Conservation (phyloP, 2,888 invertebrate species). For the Aphodius granarius region DNA sequence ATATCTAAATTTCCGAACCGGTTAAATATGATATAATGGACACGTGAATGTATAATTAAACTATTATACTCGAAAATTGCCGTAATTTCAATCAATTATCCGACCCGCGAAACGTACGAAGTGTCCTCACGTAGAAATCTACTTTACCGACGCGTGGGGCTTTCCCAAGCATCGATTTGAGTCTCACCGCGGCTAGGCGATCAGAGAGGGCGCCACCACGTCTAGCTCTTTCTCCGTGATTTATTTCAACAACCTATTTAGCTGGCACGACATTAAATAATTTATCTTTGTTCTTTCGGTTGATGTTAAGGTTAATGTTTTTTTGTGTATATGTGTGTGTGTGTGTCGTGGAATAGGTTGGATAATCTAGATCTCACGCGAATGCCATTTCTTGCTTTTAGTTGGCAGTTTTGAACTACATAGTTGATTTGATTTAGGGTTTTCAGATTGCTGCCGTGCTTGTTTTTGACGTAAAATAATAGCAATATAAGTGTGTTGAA, state of each 20-base stretch:
- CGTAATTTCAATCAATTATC: conserved; percentile 53
- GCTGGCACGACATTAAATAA: neutral
- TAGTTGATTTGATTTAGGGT: neutral
- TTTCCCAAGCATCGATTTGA: neutral
- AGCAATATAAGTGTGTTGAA: no score
- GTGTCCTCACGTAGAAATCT: conserved; percentile 20
- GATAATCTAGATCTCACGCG: neutral
- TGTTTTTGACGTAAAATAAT: no score
- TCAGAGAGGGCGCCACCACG: conserved; percentile 14
- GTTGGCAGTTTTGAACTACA: no score
- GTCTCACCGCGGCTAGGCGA: neutral
- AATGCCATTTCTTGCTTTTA: neutral
- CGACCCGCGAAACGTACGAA: neutral
- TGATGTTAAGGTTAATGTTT: neutral
- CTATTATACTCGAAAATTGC: conserved; percentile 46
- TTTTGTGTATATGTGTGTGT: neutral
- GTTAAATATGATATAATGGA: conserved; percentile 47
- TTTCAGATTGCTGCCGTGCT: neutral
- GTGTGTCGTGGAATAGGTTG: neutral
- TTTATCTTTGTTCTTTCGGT: neutral
- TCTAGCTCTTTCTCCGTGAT: neutral
- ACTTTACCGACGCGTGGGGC: conserved; percentile 22
- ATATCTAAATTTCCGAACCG: conserved; percentile 46
- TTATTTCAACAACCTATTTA: neutral
- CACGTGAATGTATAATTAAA: conserved; percentile 51